Evolutionary conservation across 2,888 invertebrate species (phyloP), one percentile per base, ranked within the genome.

Genomic region (Tachina lurida): DNA sequence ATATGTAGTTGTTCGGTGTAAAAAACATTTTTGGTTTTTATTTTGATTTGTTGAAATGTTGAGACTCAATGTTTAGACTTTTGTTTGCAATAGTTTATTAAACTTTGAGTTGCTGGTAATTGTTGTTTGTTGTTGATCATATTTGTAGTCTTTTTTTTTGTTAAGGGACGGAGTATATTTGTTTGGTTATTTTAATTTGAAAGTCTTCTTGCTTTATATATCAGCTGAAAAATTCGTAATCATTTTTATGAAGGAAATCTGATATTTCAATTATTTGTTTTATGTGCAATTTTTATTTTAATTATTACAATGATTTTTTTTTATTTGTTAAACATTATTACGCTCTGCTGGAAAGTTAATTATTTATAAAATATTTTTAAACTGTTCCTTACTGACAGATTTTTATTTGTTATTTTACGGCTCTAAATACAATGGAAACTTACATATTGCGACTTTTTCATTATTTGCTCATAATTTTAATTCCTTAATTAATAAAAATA

Each of bases 151-250:
- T 67, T 71, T 73, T 56, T 47, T 67, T 8, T 47, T 47, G 15
- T 67, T 47, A 56, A 58, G 52, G 78, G 78, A 74, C 67, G 73
- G 67, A 74, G 63, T 79, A 43, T 62, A 5, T 58, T 12, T 67
- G 45, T 19, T 68, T 71, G 31, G 7, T 31, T 31, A 31, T 31
- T 31, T 31, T 62, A 17, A 45, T 70, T 62, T 62, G 7, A 31
- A 62, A 65, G 19, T 70, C 22, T 13, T 58, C 43, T n/a, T 13
- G 62, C 65, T 77, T n/a, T 19, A 63, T 5, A 2, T 67, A 56
- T 71, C 45, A 17, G 60, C 15, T 49, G n/a, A 10, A 62, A 22
- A 63, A 45, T 63, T 10, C 31, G 31, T 58, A 15, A 58, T 58
- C 13, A 60, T 41, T 58, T 60, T 17, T 60, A 17, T n/a, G 7